phyloP scores from a whole-genome alignment of 2,888 invertebrate species.

The Coelopa pilipes region DNA sequence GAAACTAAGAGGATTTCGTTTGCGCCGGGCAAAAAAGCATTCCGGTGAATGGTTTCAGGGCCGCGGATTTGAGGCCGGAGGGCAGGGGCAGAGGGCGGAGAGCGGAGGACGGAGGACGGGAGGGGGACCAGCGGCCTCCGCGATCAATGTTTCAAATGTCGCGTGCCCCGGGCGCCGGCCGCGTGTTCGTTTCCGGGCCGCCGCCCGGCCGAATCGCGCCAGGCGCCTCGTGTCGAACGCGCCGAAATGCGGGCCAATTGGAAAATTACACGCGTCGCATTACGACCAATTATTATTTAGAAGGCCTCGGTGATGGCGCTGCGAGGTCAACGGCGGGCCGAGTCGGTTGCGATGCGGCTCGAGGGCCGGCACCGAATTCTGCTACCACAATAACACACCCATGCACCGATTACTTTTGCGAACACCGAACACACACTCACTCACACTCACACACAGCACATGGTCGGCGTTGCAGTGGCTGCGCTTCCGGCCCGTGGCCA shows the following conservation, averaged over 20 bases:
- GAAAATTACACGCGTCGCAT: neutral
- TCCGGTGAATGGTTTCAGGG: no score
- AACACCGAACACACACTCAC: neutral
- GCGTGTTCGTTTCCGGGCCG: neutral
- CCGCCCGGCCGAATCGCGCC: neutral
- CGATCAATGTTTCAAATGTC: neutral
- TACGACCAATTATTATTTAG: slow-evolving; percentile 10
- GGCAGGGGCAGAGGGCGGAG: no score
- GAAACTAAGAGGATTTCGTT: no score
- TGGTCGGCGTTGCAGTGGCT: slow-evolving; percentile 9
- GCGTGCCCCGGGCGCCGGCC: neutral
- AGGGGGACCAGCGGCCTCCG: no score
- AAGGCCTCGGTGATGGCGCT: no score
- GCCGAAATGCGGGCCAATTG: neutral
- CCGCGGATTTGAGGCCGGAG: no score
- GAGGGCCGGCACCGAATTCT: neutral
- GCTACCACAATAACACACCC: neutral
- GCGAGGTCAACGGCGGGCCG: no score
- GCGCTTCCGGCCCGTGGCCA: slow-evolving; percentile 16
- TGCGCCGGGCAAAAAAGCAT: no score
- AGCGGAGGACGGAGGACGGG: no score
- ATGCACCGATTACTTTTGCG: neutral
- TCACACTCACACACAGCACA: slow-evolving; percentile 21
- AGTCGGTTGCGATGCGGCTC: neutral
- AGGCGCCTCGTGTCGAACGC: no score